Evolutionary conservation across 2,113 vertebrate genomes (phyloP).

Genomic region (Syngnathoides biaculeatus): DNA sequence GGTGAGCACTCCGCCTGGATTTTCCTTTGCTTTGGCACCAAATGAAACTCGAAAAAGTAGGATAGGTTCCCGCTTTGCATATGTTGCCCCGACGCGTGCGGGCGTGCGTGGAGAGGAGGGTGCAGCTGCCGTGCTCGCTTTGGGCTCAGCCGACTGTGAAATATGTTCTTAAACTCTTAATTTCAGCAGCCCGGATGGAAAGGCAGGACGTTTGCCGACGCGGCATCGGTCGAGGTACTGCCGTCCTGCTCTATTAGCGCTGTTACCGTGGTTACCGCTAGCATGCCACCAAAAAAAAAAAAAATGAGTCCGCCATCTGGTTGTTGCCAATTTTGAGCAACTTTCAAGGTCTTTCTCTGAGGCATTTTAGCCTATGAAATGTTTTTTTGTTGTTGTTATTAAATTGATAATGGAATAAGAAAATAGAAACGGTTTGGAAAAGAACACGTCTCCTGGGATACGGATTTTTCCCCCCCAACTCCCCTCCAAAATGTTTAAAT

Average conservation of each 20-base stretch:
- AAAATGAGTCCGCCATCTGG: constrained; percentile 37
- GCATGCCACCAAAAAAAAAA: constrained; percentile 17
- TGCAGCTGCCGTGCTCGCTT: constrained; percentile 16
- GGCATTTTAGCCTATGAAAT: background rate
- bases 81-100: constrained; percentile 18
- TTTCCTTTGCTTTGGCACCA: constrained; percentile 3
- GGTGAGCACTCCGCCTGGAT: constrained; percentile 12
- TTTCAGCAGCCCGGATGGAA: constrained; percentile 50
- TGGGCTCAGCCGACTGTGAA: constrained; percentile 47
- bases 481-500: too few relatives aligned
- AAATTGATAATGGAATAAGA: background rate
- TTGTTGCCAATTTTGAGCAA: constrained; percentile 5
- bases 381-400: background rate
- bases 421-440: background rate
- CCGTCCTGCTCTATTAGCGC: constrained; percentile 18
- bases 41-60: constrained; percentile 29
- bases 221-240: constrained; percentile 28
- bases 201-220: constrained; percentile 33
- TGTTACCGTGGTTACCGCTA: constrained; percentile 46
- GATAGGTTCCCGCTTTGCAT: constrained; percentile 36
- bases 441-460: background rate
- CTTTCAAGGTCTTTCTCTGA: background rate
- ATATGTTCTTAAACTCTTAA: constrained; percentile 53
- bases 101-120: constrained; percentile 6
- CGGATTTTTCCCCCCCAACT: too few relatives aligned